Base-by-base conservation (phyloP, 2,113 vertebrate genomes). In the Hiodon tergisus region DNA sequence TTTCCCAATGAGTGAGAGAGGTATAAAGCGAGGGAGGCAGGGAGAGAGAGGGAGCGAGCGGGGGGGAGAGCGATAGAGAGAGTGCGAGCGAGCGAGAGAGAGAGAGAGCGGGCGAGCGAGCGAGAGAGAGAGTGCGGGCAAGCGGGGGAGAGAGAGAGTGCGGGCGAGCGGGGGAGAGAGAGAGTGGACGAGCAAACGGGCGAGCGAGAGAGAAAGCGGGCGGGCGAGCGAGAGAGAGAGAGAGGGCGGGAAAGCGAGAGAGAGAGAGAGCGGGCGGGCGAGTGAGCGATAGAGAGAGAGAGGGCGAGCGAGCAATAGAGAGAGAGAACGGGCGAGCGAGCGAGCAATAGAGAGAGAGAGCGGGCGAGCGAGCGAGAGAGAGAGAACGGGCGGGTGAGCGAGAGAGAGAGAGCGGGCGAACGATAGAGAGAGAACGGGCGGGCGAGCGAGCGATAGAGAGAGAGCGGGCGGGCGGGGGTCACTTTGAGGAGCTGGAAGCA, bases 401-500 rank as follows among this genome's bases (percentile, higher is more conserved):
- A 54, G 46, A 51, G 60, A 76, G 78, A 81, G 51, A 84, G 62
- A 74, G 80, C 81, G 69, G 59, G 13, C n/a, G 69, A 69, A 54
- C 51, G 51, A 67, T 66, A 68, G 31, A 79, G 58, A 68, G 74
- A 84, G 80, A 84, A 85, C 78, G 81, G 75, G 69, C 47, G 76
- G 80, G 79, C 61, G 81, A 70, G 81, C 81, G 81, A 57, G 80
- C 79, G 78, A 75, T 79, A n/a, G n/a, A n/a, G n/a, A 81, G 81
- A 72, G 85, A 83, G 77, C 52, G 80, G 78, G 69, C 80, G 69
- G 82, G 85, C 83, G 84, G 88, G 89, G 91, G 91, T 92, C 89
- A 92, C 89, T 91, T 91, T 91, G 88, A 92, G 85, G 85, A 90
- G 82, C 87, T 91, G 89, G 89, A 91, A 86, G 82, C 83, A 75